Percentiles rank a stretch among this genome's conserved stretches.
These are phyloP conservation scores for Oncorhynchus mykiss DNA, from an alignment of 2,113 vertebrate genomes.

Conservation along the genomic window DNA sequence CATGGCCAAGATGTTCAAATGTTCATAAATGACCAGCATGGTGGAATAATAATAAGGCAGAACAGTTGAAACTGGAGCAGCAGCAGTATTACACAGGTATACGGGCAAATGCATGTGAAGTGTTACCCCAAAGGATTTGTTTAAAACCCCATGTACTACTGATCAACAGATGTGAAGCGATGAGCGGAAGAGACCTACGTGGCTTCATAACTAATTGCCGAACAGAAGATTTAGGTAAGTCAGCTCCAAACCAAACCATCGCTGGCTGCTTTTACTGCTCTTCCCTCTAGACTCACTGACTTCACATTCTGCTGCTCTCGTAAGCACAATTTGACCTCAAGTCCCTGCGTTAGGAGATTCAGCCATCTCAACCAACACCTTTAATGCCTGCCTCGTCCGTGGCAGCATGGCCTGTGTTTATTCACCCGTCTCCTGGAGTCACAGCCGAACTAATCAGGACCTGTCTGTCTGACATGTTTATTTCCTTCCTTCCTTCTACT, in stretches of 20 bases:
- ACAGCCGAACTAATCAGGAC: slow-evolving; percentile 47
- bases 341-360: slow-evolving; percentile 20
- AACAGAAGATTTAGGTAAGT: slow-evolving; percentile 72
- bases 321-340: slow-evolving; percentile 42
- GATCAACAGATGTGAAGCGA: slow-evolving; percentile 33
- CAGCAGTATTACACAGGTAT: too few species aligned
- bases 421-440: slow-evolving; percentile 51
- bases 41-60: too few species aligned
- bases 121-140: too few species aligned
- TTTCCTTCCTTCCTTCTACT: slow-evolving; percentile 19
- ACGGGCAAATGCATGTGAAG: too few species aligned
- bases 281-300: slow-evolving; percentile 10
- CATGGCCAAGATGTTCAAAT: too few species aligned
- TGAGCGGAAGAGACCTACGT: slow-evolving; percentile 64
- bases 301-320: slow-evolving; percentile 11
- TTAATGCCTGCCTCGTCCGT: slow-evolving; percentile 45
- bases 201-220: slow-evolving; percentile 54
- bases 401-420: slow-evolving; percentile 44
- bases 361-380: slow-evolving; percentile 31
- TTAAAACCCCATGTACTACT: neutral
- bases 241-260: slow-evolving; percentile 15
- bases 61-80: too few species aligned
- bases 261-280: slow-evolving; percentile 23
- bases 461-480: slow-evolving; percentile 37
- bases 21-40: too few species aligned